These are phyloP conservation scores for Drosophila neocordata DNA, from an alignment of 1,140 invertebrate genomes.

Conservation along the genomic window DNA sequence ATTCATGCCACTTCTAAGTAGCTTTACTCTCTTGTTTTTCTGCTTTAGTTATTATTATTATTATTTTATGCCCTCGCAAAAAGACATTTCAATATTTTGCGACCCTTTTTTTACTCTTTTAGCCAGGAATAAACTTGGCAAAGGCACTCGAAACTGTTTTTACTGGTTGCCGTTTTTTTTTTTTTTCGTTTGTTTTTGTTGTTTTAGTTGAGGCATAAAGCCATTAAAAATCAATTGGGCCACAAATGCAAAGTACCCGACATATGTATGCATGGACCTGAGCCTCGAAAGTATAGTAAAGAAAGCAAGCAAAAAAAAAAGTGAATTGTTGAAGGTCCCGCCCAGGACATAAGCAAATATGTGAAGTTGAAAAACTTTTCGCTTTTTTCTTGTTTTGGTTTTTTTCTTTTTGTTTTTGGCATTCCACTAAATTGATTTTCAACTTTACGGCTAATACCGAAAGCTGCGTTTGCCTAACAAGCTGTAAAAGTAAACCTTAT, in stretches of 20 bases:
- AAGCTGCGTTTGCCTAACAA: constrained; percentile 24
- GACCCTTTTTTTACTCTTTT: constrained; percentile 29
- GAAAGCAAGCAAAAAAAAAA: neutral
- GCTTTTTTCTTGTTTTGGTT: constrained; percentile 9
- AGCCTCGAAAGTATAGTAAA: neutral
- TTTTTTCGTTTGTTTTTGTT: constrained; percentile 50
- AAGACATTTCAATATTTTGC: constrained; percentile 59
- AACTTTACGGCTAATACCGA: constrained; percentile 43
- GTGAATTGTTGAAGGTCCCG: constrained; percentile 17
- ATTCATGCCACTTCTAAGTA: constrained; percentile 18
- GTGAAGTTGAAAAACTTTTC: constrained; percentile 8
- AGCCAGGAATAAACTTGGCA: constrained; percentile 18
- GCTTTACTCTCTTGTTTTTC: constrained; percentile 28
- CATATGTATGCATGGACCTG: neutral
- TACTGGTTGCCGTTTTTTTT: constrained; percentile 46
- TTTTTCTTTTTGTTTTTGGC: constrained; percentile 29
- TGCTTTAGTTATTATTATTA: constrained; percentile 14
- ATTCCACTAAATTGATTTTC: constrained; percentile 72
- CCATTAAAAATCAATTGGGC: constrained; percentile 75
- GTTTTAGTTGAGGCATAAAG: constrained; percentile 47
- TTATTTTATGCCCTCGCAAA: constrained; percentile 16
- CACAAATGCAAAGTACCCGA: constrained; percentile 54
- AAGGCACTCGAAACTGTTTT: constrained; percentile 33
- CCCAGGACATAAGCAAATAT: constrained; percentile 27
- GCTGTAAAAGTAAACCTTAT: neutral